Evolutionary conservation across 2,113 vertebrate genomes (phyloP).

Genomic region (Ailuropoda melanoleuca): DNA sequence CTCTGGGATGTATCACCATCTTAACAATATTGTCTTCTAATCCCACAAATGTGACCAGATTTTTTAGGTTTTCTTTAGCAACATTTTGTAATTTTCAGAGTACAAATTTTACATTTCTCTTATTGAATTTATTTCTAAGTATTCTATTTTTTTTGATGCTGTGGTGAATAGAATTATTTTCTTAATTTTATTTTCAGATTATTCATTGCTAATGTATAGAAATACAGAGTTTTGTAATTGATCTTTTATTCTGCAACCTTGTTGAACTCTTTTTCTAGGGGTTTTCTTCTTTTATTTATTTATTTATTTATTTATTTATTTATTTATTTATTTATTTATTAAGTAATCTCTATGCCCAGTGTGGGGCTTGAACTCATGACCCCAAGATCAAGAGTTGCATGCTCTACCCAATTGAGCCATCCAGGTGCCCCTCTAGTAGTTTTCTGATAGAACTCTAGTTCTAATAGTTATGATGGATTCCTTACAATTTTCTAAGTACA

Average conservation of each 20-base stretch:
- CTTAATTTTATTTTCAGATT: constrained; percentile 20
- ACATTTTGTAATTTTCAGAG: neutral
- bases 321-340: neutral
- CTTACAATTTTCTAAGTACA: neutral
- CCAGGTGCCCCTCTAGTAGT: neutral
- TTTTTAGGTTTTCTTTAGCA: neutral
- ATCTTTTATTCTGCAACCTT: neutral
- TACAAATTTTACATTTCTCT: neutral
- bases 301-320: neutral
- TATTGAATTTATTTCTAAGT: neutral
- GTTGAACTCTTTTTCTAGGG: neutral
- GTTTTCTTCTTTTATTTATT: neutral
- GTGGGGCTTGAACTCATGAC: neutral
- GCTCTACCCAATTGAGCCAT: neutral
- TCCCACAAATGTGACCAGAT: neutral
- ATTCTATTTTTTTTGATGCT: neutral
- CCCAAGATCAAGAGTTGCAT: no score
- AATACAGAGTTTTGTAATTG: neutral
- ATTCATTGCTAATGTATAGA: neutral
- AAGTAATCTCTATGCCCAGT: neutral
- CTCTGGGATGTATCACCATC: neutral
- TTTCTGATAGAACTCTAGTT: neutral
- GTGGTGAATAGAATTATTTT: neutral
- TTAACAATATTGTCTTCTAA: neutral
- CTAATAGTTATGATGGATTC: neutral